Percentiles rank a stretch among this genome's conserved stretches.
Evolutionary conservation across 1,140 invertebrate genomes (phyloP).

Genomic region (Leptinotarsa defecta): DNA sequence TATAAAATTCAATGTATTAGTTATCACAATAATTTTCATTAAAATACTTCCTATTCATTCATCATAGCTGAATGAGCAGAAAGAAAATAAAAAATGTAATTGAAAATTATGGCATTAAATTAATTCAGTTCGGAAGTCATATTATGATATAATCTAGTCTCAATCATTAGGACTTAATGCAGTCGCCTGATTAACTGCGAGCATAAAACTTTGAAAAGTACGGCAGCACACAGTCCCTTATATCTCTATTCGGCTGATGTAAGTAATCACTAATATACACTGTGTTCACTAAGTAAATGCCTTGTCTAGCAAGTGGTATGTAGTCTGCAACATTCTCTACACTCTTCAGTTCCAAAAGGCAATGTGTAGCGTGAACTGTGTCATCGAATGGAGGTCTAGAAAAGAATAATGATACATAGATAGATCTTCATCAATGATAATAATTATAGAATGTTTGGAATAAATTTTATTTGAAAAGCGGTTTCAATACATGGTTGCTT

Average conservation of each 20-base stretch:
- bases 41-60: too few relatives aligned
- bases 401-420: constrained; percentile 9
- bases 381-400: constrained; percentile 50
- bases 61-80: too few relatives aligned
- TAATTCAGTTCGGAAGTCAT: too few relatives aligned
- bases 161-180: neutral
- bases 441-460: too few relatives aligned
- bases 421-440: too few relatives aligned
- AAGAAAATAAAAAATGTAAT: too few relatives aligned
- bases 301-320: constrained; percentile 47
- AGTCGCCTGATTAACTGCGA: neutral
- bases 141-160: too few relatives aligned
- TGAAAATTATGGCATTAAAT: too few relatives aligned
- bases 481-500: too few relatives aligned
- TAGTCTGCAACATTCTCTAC: constrained; percentile 40
- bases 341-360: constrained; percentile 46
- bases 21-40: too few relatives aligned
- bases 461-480: too few relatives aligned
- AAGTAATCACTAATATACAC: constrained; percentile 48
- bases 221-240: constrained; percentile 26
- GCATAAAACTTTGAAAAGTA: constrained; percentile 27
- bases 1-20: too few relatives aligned
- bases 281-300: constrained; percentile 50
- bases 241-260: constrained; percentile 26
- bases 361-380: constrained; percentile 50